phyloP scores from a whole-genome alignment of 2,888 invertebrate species.

The Thymelicus acteon region DNA sequence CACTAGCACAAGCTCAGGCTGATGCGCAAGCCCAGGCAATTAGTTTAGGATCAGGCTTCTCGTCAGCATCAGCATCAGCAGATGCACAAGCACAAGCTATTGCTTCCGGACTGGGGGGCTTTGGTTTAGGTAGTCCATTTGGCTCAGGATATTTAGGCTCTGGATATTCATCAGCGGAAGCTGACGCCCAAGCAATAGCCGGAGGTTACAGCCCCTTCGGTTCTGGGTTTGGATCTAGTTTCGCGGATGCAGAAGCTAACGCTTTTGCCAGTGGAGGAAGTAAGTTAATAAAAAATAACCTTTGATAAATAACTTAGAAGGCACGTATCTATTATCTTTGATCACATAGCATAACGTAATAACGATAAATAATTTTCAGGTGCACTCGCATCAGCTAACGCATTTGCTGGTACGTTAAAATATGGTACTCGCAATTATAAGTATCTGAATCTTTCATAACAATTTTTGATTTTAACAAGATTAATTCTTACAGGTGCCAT shows the following conservation, averaged over 20 bases:
- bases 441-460: not conserved
- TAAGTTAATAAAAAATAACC: constrained; percentile 1
- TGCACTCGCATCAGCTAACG: constrained; percentile 43
- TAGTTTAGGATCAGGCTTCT: constrained; percentile 3
- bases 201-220: not conserved
- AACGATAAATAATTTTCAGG: constrained; percentile 48
- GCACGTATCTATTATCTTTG: too few species aligned
- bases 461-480: constrained; percentile 40
- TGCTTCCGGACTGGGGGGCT: not conserved
- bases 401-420: constrained; percentile 31
- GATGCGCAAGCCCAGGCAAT: constrained; percentile 23
- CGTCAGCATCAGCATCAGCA: constrained; percentile 24
- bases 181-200: constrained; percentile 28
- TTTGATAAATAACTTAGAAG: too few species aligned
- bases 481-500: constrained; percentile 49
- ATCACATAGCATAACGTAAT: not conserved
- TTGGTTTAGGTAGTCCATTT: constrained; percentile 15
- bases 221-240: constrained; percentile 2
- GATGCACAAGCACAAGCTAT: constrained; percentile 15
- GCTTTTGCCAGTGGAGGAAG: constrained; percentile 26
- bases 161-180: constrained; percentile 14
- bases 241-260: constrained; percentile 29
- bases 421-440: not conserved
- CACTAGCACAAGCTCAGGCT: constrained; percentile 16
- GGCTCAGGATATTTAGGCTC: constrained; percentile 21